Percentiles rank a stretch among this genome's conserved stretches.
These are phyloP conservation scores for Pogonocichla stellata DNA, from an alignment of 2,113 vertebrate species.

Conservation along the genomic window DNA sequence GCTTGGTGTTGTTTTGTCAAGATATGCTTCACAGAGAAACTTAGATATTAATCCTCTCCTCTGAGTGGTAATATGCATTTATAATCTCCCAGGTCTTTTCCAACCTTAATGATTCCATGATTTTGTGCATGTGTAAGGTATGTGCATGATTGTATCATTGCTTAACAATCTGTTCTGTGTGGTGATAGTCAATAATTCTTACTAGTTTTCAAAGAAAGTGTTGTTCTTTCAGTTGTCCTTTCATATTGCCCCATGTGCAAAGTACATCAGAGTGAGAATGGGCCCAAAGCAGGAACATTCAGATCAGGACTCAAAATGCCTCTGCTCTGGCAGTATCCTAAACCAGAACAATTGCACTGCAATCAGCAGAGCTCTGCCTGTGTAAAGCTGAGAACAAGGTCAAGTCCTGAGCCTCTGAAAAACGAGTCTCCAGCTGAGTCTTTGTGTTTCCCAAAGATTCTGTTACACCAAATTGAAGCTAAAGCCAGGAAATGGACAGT, in stretches of 20 bases:
- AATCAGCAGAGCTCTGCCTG: background rate
- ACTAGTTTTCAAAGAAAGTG: background rate
- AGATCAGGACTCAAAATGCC: background rate
- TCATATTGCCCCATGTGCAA: background rate
- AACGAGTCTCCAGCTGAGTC: constrained; percentile 41
- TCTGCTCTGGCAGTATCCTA: background rate
- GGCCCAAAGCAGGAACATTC: background rate
- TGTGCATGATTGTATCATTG: background rate
- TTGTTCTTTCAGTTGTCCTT: background rate
- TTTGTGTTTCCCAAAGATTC: constrained; percentile 37
- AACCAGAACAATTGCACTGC: background rate
- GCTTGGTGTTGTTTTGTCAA: background rate
- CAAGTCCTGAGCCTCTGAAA: constrained; percentile 48
- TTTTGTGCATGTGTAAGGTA: background rate
- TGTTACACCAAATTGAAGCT: constrained; percentile 30
- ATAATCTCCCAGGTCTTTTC: background rate
- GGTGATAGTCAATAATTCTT: background rate
- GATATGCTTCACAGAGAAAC: background rate
- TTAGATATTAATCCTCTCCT: background rate
- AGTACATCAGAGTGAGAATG: background rate
- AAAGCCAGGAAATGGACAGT: constrained; percentile 9
- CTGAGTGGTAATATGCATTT: background rate
- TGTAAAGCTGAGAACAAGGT: constrained; percentile 37
- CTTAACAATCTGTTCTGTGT: background rate
- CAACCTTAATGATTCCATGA: background rate